phyloP scores from a whole-genome alignment of 2,113 vertebrate genomes.

The Alaudala cheleensis region DNA sequence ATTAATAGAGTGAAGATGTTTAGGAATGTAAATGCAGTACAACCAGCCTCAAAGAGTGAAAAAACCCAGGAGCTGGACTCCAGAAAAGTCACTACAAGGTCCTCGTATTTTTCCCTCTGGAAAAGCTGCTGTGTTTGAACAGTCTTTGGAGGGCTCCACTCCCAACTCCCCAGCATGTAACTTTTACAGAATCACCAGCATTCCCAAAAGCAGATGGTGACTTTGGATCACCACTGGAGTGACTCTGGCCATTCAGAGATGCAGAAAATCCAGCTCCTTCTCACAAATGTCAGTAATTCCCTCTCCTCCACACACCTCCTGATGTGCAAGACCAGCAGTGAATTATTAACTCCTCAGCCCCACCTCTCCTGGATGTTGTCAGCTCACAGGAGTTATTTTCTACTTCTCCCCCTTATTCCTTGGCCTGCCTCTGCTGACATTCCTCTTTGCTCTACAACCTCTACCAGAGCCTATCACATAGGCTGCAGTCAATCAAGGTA shows the following conservation, averaged over 20 bases:
- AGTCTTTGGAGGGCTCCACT: not conserved
- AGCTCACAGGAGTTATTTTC: not conserved
- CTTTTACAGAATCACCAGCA: not conserved
- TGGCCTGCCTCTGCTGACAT: not conserved
- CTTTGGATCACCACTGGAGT: not conserved
- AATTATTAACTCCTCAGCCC: not conserved
- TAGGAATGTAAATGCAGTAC: not conserved
- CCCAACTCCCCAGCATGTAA: not conserved
- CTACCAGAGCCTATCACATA: accelerated
- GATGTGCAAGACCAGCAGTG: not conserved
- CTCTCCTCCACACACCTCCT: not conserved
- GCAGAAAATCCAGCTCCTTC: not conserved
- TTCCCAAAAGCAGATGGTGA: not conserved
- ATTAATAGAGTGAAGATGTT: not conserved
- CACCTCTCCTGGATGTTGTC: not conserved
- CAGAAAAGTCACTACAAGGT: not conserved
- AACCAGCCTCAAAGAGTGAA: not conserved
- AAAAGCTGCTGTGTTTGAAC: not conserved
- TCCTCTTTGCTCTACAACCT: not conserved
- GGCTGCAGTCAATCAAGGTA: not conserved
- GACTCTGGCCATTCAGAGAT: not conserved
- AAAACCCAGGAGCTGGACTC: not conserved
- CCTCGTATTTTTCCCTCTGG: not conserved
- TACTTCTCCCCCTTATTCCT: not conserved
- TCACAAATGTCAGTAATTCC: not conserved